phyloP scores from a whole-genome alignment of 2,113 vertebrate species.

The Stictonetta naevosa region DNA sequence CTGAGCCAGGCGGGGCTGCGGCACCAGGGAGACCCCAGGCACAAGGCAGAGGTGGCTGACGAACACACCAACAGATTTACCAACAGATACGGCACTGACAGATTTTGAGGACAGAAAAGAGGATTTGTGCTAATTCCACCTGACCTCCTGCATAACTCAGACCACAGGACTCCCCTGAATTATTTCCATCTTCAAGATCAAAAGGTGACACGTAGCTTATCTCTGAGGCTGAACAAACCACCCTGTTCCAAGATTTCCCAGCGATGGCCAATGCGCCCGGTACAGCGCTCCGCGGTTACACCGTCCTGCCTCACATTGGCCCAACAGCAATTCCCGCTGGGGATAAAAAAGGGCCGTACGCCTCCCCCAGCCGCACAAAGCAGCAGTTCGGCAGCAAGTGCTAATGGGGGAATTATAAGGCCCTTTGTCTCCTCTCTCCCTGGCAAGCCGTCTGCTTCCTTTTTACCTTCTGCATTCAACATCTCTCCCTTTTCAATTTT shows the following conservation, averaged over 20 bases:
- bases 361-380: neutral
- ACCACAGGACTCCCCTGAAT: neutral
- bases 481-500: neutral
- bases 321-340: accelerated
- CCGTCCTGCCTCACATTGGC: accelerated
- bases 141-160: neutral
- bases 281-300: accelerated
- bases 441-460: neutral
- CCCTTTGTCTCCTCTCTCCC: neutral
- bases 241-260: neutral
- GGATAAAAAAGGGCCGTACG: neutral
- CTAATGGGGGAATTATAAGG: neutral
- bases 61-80: neutral
- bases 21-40: neutral
- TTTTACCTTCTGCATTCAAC: neutral
- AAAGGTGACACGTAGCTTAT: neutral
- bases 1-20: neutral
- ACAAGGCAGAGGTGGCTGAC: too few relatives aligned
- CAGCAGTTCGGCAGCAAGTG: neutral
- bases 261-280: neutral
- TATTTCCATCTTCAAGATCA: neutral
- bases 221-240: neutral
- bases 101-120: neutral
- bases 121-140: neutral
- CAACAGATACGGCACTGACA: accelerated